Conservation (phyloP, 2,888 invertebrate species). For the Drosophila histrio region DNA sequence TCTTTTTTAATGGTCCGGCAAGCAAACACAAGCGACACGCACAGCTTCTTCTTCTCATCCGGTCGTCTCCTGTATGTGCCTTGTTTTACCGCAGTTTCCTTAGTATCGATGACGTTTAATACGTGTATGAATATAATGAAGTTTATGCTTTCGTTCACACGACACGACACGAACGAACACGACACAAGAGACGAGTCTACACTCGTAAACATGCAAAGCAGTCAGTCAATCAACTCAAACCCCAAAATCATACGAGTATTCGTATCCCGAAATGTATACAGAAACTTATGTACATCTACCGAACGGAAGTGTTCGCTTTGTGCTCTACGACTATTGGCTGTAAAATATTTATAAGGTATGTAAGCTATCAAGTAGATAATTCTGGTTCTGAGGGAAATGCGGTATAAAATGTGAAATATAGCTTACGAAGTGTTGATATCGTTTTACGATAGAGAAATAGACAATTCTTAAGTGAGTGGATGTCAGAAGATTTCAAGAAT, state of each 20-base stretch:
- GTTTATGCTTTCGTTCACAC: conserved; percentile 45
- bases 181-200: neutral
- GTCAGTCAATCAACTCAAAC: conserved; percentile 51
- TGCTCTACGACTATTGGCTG: conserved; percentile 45
- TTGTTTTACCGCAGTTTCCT: conserved; percentile 9
- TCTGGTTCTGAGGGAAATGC: conserved; percentile 39
- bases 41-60: conserved; percentile 1
- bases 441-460: too few relatives aligned
- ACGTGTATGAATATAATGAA: conserved; percentile 66
- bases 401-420: neutral
- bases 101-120: conserved; percentile 72
- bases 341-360: conserved; percentile 63
- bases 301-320: conserved; percentile 64
- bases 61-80: neutral
- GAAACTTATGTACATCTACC: conserved; percentile 37
- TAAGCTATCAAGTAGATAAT: conserved; percentile 31
- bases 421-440: too few relatives aligned
- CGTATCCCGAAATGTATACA: neutral
- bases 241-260: neutral
- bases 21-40: conserved; percentile 38
- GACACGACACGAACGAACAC: neutral
- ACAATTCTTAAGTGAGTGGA: too few relatives aligned
- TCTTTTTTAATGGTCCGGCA: conserved; percentile 41
- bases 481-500: too few relatives aligned
- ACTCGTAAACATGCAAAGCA: conserved; percentile 26